A percentile compares a stretch with the other conserved stretches of the same genome.
Evolutionary conservation across 2,113 vertebrate species (phyloP).

Genomic region (Micronycteris hirsuta): DNA sequence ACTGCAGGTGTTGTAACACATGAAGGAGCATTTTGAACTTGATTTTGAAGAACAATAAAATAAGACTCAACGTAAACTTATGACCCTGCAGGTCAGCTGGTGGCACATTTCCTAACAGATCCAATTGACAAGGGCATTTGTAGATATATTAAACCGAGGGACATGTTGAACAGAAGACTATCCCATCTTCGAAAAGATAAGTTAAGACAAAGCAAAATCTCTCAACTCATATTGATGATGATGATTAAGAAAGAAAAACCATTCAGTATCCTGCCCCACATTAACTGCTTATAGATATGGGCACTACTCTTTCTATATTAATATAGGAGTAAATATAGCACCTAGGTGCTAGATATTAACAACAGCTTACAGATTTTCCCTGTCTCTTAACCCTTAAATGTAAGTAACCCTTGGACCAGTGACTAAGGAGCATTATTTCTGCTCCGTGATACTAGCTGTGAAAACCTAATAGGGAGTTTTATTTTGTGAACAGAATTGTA

Average conservation of each 20-base stretch:
- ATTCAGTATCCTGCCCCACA: background rate
- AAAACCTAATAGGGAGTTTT: background rate
- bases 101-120: background rate
- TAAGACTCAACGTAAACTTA: background rate
- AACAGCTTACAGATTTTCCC: background rate
- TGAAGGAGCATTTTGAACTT: background rate
- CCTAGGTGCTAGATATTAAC: background rate
- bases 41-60: background rate
- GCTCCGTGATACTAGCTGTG: background rate
- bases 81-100: background rate
- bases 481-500: background rate
- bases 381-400: background rate
- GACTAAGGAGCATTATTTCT: background rate
- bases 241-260: background rate
- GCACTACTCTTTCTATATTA: background rate
- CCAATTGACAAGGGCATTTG: background rate
- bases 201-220: background rate
- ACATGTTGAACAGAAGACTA: background rate
- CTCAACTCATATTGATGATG: background rate
- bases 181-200: background rate
- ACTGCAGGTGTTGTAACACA: background rate
- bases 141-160: background rate
- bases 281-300: background rate
- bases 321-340: background rate
- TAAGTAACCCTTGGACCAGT: background rate